A percentile compares a stretch with the other conserved stretches of the same genome.
These are phyloP conservation scores for Rhimphoctona megacephalus DNA, from an alignment of 2,888 invertebrate species.

Conservation along the genomic window DNA sequence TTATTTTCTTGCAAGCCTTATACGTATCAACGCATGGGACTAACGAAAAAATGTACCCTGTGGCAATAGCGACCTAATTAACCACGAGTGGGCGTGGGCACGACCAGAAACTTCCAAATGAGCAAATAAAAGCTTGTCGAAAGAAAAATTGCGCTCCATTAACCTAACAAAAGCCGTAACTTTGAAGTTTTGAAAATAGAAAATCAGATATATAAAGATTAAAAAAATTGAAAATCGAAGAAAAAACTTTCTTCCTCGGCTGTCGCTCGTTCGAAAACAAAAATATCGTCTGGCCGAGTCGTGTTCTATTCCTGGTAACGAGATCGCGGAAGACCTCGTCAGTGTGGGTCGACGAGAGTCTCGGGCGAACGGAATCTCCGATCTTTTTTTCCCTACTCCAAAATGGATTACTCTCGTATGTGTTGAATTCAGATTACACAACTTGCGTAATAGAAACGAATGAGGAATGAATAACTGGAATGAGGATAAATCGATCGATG, in stretches of 20 bases:
- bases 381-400: slow-evolving; percentile 37
- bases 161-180: slow-evolving; percentile 15
- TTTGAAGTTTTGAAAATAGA: neutral
- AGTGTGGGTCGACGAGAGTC: slow-evolving; percentile 26
- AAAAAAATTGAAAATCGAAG: slow-evolving; percentile 22
- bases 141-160: slow-evolving; percentile 42
- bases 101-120: slow-evolving; percentile 39
- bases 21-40: neutral
- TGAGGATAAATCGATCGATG: slow-evolving; percentile 32
- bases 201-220: neutral
- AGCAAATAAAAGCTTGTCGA: slow-evolving; percentile 54
- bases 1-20: neutral
- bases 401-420: slow-evolving; percentile 32
- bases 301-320: slow-evolving; percentile 66
- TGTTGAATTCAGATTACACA: slow-evolving; percentile 61
- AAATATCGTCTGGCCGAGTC: slow-evolving; percentile 66
- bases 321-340: slow-evolving; percentile 64
- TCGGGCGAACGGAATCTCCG: slow-evolving; percentile 50
- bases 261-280: slow-evolving; percentile 57
- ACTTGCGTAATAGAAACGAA: slow-evolving; percentile 53
- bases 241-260: slow-evolving; percentile 36
- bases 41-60: neutral
- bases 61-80: slow-evolving; percentile 49
- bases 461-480: slow-evolving; percentile 5
- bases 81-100: slow-evolving; percentile 12